Conservation (phyloP, 2,797 vertebrate species). For the Chelmon rostratus region DNA sequence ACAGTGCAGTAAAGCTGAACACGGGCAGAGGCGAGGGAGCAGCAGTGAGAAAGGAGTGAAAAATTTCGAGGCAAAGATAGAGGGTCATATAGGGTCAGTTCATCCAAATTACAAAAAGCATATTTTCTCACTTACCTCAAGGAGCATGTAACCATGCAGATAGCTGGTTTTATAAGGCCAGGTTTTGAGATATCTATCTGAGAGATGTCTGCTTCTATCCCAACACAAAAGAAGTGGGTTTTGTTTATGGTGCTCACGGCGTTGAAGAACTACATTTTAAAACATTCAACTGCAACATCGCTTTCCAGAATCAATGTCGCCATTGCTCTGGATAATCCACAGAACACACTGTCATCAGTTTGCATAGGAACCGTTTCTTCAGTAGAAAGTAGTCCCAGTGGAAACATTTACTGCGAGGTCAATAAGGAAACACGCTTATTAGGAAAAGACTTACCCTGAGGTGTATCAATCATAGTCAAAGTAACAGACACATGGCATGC, state of each 20-base stretch:
- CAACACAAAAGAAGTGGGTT: slow-evolving; percentile 3
- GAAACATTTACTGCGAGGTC: slow-evolving; percentile 1
- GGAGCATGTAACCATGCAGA: neutral
- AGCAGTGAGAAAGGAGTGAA: neutral
- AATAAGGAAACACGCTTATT: slow-evolving; percentile 1
- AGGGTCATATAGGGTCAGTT: slow-evolving; percentile 11
- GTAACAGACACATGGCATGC: neutral
- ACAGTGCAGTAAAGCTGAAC: slow-evolving; percentile 19
- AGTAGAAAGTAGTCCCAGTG: slow-evolving; percentile 1
- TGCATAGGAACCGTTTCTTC: slow-evolving; percentile 6
- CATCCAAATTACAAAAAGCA: neutral
- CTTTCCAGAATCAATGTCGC: slow-evolving; percentile 35
- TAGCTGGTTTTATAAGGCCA: neutral
- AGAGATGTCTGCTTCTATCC: neutral
- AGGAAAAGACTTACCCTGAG: neutral
- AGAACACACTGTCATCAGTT: slow-evolving; percentile 30
- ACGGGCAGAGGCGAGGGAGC: slow-evolving; percentile 5
- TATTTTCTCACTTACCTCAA: neutral
- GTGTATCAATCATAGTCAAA: neutral
- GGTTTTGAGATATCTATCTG: neutral
- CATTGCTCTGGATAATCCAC: slow-evolving; percentile 30
- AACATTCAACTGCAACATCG: slow-evolving; percentile 20
- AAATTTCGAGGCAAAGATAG: neutral
- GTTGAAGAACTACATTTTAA: slow-evolving; percentile 7
- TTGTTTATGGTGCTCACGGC: slow-evolving; percentile 9